Conservation (phyloP, 2,113 vertebrate genomes). For the Channa maculata region DNA sequence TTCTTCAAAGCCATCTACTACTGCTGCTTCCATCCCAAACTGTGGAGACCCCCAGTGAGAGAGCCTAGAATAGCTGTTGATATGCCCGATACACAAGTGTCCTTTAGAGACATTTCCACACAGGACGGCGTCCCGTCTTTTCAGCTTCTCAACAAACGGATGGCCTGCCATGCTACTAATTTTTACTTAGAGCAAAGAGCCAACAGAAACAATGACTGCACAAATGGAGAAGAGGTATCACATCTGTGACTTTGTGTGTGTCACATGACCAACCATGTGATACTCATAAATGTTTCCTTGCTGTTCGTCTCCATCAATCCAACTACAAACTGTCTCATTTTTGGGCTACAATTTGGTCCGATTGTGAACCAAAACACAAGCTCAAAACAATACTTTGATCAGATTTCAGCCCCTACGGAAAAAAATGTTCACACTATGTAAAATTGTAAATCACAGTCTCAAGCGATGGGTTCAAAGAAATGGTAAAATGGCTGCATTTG, state of each 20-base stretch:
- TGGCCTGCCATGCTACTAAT: constrained; percentile 69
- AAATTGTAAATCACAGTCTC: background rate
- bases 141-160: constrained; percentile 74
- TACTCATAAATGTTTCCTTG: background rate
- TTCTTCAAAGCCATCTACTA: constrained; percentile 88
- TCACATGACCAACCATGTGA: background rate
- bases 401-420: background rate
- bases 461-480: too few relatives aligned
- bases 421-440: background rate
- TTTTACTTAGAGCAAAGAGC: constrained; percentile 66
- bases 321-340: background rate
- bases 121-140: constrained; percentile 42
- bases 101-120: constrained; percentile 33
- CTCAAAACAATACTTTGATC: background rate
- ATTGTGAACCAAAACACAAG: background rate
- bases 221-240: background rate
- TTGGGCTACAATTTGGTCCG: background rate
- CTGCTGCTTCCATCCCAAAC: constrained; percentile 86
- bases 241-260: constrained; percentile 17
- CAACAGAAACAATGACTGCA: background rate
- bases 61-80: constrained; percentile 43
- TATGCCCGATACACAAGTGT: constrained; percentile 66
- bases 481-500: too few relatives aligned
- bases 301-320: background rate
- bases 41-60: constrained; percentile 56